Evolutionary conservation across 2,113 vertebrate species (phyloP), one percentile per base, ranked within the genome.

Genomic region (Cynocephalus volans): DNA sequence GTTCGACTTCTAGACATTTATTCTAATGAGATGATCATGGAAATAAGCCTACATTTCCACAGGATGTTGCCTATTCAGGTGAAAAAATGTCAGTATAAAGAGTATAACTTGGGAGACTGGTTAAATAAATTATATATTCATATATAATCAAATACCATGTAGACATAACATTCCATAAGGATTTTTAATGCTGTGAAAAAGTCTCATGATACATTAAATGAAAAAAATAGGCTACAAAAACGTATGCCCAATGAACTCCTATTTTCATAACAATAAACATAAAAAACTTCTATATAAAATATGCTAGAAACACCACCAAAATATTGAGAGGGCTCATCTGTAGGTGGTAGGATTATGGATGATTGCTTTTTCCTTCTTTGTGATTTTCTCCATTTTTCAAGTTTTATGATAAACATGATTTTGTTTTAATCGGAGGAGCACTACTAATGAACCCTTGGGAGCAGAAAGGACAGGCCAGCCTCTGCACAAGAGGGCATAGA

Each of bases 21-120:
- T 93, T 69, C 41, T 92, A 85, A 89, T 86, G 83, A 96, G 83
- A 92, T 95, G 95, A 96, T 87, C 75, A 82, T 56, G 84, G 90
- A 85, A 95, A 91, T 88, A 91, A 84, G 73, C n/a, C 48, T 94
- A 41, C 13, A 72, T 86, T 95, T 93, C 83, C 54, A 36, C 65
- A 81, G 54, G 28, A 95, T 80, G 65, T 54, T 82, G 79, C 62
- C 11, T 28, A 19, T 50, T 76, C 70, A 82, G 17, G 60, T 70
- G 69, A 93, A 88, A 85, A 28, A 87, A 8, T 90, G 33, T 88
- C 88, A 90, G 56, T 70, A 80, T 64, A 95, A 90, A 88, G 76
- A 82, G 65, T 28, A 33, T 19, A 64, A 82, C 62, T 76, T 58
- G 54, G 54, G 65, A 94, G 65, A 86, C 0, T 36, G 14, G 58